Base-by-base conservation (phyloP, 2,888 invertebrate genomes). In the Cerastoderma edule region DNA sequence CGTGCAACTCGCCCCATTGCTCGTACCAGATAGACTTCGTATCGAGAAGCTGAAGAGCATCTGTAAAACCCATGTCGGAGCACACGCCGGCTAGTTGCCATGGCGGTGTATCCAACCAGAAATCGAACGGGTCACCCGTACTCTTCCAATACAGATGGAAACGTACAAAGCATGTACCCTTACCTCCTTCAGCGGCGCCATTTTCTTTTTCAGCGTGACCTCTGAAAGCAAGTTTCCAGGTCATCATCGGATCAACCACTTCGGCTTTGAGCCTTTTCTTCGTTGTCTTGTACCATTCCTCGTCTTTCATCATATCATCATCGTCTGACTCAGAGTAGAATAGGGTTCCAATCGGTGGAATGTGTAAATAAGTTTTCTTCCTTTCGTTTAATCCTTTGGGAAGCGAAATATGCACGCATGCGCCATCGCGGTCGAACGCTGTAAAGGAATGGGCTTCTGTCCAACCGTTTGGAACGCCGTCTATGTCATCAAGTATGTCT, bases 1-100 rank as follows among this genome's bases (percentile, higher is more conserved):
- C 56, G 13, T n/a, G 56, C 13, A 56, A n/a, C 32, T 56, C 56
- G 32, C 56, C 56, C 56, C 56, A 56, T 27, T 56, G 56, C 32
- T 56, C 56, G n/a, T 32, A 56, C 56, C 56, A 56, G 3, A 56
- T 6, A 2, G 56, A 56, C 19, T 56, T 56, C 2, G 27, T 5
- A 13, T 16, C 13, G 5, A 56, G 32, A 30, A 32, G 19, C 6
- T n/a, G 2, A 2, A 30, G 27, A 3, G 56, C n/a, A 27, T 56
- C 6, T 2, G 56, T 32, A 2, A 56, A 30, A 5, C 16, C 2
- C 3, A 56, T n/a, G 3, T 28, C 32, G 28, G 56, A 56, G 56
- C 30, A 56, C 32, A 32, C 56, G 13, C 6, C 5, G 3, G 56
- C 56, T 24, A 56, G 30, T n/a, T 56, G 56, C 56, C 56, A 56